A percentile compares a stretch with the other conserved stretches of the same genome.
These are phyloP conservation scores for Nycticryphes semicollaris DNA, from an alignment of 2,113 vertebrate genomes.

Conservation along the genomic window DNA sequence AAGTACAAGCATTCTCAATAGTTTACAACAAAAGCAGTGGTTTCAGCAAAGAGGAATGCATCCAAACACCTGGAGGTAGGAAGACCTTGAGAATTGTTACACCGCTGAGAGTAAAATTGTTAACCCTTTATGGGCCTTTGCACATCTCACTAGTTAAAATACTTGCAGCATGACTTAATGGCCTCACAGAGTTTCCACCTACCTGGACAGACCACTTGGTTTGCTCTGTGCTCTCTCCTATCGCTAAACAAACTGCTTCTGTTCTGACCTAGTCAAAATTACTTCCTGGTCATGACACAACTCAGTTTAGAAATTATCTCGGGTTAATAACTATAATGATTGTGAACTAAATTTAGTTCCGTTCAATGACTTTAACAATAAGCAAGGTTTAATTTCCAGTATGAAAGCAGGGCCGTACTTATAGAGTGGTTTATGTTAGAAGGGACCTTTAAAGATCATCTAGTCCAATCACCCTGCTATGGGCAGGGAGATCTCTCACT, in stretches of 20 bases:
- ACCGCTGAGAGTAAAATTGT: neutral
- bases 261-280: neutral
- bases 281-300: neutral
- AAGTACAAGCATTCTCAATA: neutral
- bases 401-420: neutral
- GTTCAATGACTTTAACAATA: neutral
- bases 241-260: neutral
- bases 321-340: neutral
- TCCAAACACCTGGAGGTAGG: conserved; percentile 58
- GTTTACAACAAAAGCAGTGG: neutral
- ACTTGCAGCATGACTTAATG: neutral
- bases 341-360: neutral
- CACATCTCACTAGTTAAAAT: neutral
- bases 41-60: conserved; percentile 55
- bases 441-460: neutral
- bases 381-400: neutral
- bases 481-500: neutral
- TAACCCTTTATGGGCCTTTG: neutral
- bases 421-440: neutral
- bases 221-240: neutral
- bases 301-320: neutral
- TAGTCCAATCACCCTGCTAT: no score
- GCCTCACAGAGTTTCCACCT: neutral
- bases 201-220: neutral
- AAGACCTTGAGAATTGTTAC: neutral